Base-by-base conservation (phyloP, 1,140 invertebrate genomes). In the Zaprionus vittiger region DNA sequence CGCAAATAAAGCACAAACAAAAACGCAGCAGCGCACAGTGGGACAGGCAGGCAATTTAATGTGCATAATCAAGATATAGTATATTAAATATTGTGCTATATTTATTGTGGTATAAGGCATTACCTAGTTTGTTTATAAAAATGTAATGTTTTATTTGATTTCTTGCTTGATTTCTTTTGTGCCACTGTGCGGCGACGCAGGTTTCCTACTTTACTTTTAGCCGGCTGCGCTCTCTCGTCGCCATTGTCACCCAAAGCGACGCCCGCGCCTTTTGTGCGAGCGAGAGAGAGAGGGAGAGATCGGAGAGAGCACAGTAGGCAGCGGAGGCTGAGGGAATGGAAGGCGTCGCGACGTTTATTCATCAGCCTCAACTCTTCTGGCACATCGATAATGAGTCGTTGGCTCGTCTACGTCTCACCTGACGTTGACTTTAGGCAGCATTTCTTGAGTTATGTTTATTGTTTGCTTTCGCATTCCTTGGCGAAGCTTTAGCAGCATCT, bases 1-100 rank as follows among this genome's bases (percentile, higher is more conserved):
- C 87, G 84, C 79, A 81, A 82, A 83, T 90, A 89, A 79, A 78
- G 61, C 68, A 65, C 59, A 52, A 41, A 61, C 22, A 37, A 14
- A 56, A 34, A 24, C 17, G 28, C 28, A 28, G 44, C 44, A 17
- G 17, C 17, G 61, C 47, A 47, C 41, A 34, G 24, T 37, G 37
- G 17, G 38, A 4, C 47, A 17, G 20, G 5, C 4, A 6, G 47
- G 6, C 24, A 54, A 54, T 54, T 12, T 15, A 14, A 28, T 28
- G 2, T 28, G 12, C 14, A 26, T 28, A 20, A 55, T 28, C 0
- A 15, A 54, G 11, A 5, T 22, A 24, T n/a, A 14, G 1, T 26
- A 15, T 49, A 49, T 6, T 7, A 52, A 22, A 17, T 52, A 34
- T 34, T 34, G 1, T 34, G 9, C 0, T 34, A 34, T 34, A 34